Conservation (phyloP, 2,888 invertebrate species). For the Xestia rhomboidea region DNA sequence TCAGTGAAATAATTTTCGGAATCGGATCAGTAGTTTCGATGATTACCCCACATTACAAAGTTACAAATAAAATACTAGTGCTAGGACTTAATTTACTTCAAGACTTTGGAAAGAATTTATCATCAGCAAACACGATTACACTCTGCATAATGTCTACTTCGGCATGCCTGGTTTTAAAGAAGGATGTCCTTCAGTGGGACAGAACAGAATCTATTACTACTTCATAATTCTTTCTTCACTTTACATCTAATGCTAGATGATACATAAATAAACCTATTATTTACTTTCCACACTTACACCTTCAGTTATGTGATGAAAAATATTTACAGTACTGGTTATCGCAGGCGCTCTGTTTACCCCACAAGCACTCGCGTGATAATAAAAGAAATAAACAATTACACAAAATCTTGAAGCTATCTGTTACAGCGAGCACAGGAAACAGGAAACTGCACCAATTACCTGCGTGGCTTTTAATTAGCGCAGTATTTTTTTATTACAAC, state of each 20-base stretch:
- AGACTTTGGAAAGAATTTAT: background rate
- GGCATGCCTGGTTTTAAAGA: too few species aligned
- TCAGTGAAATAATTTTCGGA: too few species aligned
- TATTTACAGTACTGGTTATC: constrained; percentile 30
- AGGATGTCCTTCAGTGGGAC: too few species aligned
- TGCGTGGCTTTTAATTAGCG: constrained; percentile 39
- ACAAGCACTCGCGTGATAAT: constrained; percentile 26
- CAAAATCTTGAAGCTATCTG: constrained; percentile 46
- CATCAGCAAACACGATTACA: too few species aligned
- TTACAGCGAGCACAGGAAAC: constrained; percentile 47
- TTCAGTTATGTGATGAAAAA: background rate
- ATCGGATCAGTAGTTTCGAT: too few species aligned
- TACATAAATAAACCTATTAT: background rate
- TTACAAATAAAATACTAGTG: too few species aligned
- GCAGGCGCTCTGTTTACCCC: constrained; percentile 15
- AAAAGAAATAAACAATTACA: constrained; percentile 59
- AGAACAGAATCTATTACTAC: too few species aligned
- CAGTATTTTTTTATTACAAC: constrained; percentile 36
- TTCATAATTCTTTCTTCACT: background rate
- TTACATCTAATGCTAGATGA: background rate
- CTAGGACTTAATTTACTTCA: background rate
- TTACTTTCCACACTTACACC: constrained; percentile 1
- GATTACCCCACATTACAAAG: too few species aligned
- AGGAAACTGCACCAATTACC: constrained; percentile 59
- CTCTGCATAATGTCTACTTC: background rate